A percentile compares a stretch with the other conserved stretches of the same genome.
phyloP scores from a whole-genome alignment of 1,140 invertebrate species.

The Lasioglossum baleicum region DNA sequence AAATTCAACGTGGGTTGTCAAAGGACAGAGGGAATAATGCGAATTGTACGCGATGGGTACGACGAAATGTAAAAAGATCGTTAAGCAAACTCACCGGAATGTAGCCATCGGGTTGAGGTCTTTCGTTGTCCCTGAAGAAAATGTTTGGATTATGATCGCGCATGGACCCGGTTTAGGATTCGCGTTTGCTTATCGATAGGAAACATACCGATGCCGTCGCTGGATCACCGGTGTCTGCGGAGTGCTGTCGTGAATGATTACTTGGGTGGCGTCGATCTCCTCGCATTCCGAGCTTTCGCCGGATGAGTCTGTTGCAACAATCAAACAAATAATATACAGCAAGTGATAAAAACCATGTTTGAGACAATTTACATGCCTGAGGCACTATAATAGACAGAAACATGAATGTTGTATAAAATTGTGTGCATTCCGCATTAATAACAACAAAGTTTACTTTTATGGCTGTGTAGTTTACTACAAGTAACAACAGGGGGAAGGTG shows the following conservation, averaged over 20 bases:
- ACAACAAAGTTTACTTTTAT: too few species aligned
- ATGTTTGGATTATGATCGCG: conserved; percentile 36
- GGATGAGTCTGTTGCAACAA: conserved; percentile 57
- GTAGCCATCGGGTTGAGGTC: conserved; percentile 77
- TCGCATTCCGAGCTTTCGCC: conserved; percentile 80
- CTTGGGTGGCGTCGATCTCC: conserved; percentile 85
- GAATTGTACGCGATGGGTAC: background rate
- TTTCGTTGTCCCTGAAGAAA: conserved; percentile 73
- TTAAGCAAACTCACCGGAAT: conserved; percentile 75
- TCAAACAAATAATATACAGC: background rate
- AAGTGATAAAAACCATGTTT: too few species aligned
- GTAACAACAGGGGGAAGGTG: too few species aligned
- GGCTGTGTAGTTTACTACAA: too few species aligned
- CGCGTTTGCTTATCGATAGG: conserved; percentile 22
- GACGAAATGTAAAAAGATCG: too few species aligned
- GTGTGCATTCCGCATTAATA: too few species aligned
- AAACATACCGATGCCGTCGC: conserved; percentile 75
- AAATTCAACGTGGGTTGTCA: background rate
- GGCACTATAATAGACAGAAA: too few species aligned
- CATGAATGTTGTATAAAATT: too few species aligned
- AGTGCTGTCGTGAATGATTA: conserved; percentile 89
- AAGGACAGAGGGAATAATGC: background rate
- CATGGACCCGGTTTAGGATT: conserved; percentile 6
- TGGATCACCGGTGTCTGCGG: conserved; percentile 85
- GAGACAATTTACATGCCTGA: too few species aligned